Conservation (phyloP, 2,113 vertebrate genomes). For the Tragelaphus imberbis region DNA sequence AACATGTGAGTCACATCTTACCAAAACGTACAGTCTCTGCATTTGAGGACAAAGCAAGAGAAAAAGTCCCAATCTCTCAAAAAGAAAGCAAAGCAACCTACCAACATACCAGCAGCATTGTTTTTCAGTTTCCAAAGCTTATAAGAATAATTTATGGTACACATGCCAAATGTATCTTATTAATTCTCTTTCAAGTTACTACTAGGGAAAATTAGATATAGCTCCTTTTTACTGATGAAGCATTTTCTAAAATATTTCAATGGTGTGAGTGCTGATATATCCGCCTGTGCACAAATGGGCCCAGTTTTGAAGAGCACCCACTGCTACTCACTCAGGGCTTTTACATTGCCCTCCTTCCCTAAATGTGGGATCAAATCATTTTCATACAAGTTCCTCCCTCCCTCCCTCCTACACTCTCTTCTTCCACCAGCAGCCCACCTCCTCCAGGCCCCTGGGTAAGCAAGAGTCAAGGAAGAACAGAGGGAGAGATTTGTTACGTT, state of each 20-base stretch:
- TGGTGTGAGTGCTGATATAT: neutral
- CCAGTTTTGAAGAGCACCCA: neutral
- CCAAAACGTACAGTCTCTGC: constrained; percentile 3
- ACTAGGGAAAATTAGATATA: neutral
- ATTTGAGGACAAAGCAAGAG: neutral
- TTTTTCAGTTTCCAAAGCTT: neutral
- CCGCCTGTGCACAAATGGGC: neutral
- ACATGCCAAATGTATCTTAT: neutral
- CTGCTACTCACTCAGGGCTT: neutral
- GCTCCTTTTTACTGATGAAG: neutral
- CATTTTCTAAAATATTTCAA: neutral
- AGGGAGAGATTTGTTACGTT: neutral
- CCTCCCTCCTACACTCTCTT: neutral
- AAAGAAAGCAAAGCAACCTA: constrained; percentile 18
- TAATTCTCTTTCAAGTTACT: neutral
- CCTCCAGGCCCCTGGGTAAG: neutral
- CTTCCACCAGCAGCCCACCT: neutral
- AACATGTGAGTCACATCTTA: neutral
- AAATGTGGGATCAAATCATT: neutral
- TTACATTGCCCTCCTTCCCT: neutral
- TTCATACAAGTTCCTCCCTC: neutral
- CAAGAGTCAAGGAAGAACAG: neutral
- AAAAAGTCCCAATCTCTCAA: neutral
- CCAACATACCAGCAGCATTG: neutral
- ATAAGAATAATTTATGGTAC: neutral